Base-by-base conservation (phyloP, 2,888 invertebrate species). In the Actias luna region DNA sequence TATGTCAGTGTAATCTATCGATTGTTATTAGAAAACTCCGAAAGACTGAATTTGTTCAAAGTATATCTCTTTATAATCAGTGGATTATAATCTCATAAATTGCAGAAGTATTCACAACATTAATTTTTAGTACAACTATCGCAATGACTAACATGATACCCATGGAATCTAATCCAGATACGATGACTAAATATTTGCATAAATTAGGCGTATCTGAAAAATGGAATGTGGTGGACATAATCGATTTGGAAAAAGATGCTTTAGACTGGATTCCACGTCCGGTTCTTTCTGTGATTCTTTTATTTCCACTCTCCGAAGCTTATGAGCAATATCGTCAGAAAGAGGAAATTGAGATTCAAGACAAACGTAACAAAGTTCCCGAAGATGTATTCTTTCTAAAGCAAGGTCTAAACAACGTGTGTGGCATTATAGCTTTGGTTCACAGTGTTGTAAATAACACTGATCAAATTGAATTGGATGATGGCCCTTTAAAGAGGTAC, bases 391-490 rank as follows among this genome's bases (percentile, higher is more conserved):
- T 96, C 85, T 97, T 96, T 83, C 93, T 98, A 90, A 97, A 96
- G 75, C 98, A 99, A 87, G 95, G 95, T 29, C 95, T 98, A 29
- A 96, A 96, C 67, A 99, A 99, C 87, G 98, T 99, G 4, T 99
- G 99, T 86, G 99, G 99, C 33, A 98, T 99, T 1, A 96, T 99
- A 67, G 99, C 99, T 7, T 90, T 99, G 59, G 96, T 99, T 63
- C 99, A 99, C 83, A 95, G 98, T 71, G 93, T 99, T 65, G 98
- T 97, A 12, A 99, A 99, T 84, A 98, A 97, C 82, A 87, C 91
- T n/a, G 95, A 96, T 67, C 94, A 95, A 16, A 95, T 97, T 61
- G 85, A 94, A 33, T 80, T 97, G 5, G 67, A 72, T 5, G 89
- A 93, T 39, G 97, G 97, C 0, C 93, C 94, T 5, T 85, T 98